Conservation (phyloP, 1,140 invertebrate species). For the Leptinotarsa texana region DNA sequence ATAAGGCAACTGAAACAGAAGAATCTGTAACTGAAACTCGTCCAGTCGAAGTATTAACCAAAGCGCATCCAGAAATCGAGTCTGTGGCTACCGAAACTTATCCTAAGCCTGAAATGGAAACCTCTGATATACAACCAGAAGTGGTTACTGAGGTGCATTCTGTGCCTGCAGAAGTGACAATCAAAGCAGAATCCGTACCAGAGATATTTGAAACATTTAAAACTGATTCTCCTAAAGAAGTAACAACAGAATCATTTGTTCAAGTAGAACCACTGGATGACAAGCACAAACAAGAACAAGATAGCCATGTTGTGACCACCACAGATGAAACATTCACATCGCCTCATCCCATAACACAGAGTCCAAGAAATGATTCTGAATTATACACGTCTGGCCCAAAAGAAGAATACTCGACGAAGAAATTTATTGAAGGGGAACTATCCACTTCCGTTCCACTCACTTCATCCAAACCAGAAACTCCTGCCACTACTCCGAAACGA, state of each 20-base stretch:
- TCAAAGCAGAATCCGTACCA: neutral
- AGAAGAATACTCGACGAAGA: slow-evolving; percentile 32
- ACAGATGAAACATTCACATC: slow-evolving; percentile 17
- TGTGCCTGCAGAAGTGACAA: neutral
- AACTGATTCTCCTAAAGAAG: slow-evolving; percentile 17
- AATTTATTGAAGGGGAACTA: slow-evolving; percentile 40
- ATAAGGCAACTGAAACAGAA: slow-evolving; percentile 19
- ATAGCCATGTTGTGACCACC: slow-evolving; percentile 19
- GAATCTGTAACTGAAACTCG: slow-evolving; percentile 27
- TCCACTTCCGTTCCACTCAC: slow-evolving; percentile 39
- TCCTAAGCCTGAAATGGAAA: neutral
- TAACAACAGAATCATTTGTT: neutral
- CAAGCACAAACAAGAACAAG: slow-evolving; percentile 13
- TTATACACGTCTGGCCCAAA: slow-evolving; percentile 39
- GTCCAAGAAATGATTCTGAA: slow-evolving; percentile 33
- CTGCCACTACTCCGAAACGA: neutral
- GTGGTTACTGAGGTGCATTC: no score
- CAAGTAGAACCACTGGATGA: neutral
- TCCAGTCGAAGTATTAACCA: slow-evolving; percentile 27
- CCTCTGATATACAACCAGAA: neutral
- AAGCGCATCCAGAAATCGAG: slow-evolving; percentile 30
- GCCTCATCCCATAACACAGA: slow-evolving; percentile 31
- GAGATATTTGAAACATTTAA: slow-evolving; percentile 4
- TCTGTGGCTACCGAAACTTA: slow-evolving; percentile 15
- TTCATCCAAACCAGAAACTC: slow-evolving; percentile 15